Base-by-base conservation (phyloP, 2,797 vertebrate species). In the Acanthurus lineatus region DNA sequence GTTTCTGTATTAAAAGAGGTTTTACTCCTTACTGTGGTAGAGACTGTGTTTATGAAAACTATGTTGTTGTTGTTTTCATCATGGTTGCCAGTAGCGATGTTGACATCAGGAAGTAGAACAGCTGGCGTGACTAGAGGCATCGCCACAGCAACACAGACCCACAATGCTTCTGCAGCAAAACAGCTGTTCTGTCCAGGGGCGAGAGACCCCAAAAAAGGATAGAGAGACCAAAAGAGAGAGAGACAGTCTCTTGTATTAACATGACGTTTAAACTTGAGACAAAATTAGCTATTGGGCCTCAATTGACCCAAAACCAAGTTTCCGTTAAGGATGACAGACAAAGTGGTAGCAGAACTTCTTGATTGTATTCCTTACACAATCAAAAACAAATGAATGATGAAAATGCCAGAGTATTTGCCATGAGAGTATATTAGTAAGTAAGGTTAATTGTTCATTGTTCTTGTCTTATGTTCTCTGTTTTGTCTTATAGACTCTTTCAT, bases 71-170 rank as follows among this genome's bases (percentile, higher is more conserved):
- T 89, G 70, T 89, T 86, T 80, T 82, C 44, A 35, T 57, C n/a
- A 0, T 10, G 22, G 71, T 82, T 76, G 84, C 87, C 87, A 65
- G 77, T 76, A 82, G 87, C 48, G 1, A 82, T 88, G 77, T 83
- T 86, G 81, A 90, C 83, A 81, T 85, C 47, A 71, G 73, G 63
- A 86, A 64, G 69, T 19, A 65, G 73, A 83, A 78, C 91, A 92
- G 83, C 88, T 93, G 92, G 58, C 73, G 16, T 89, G 59, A 88
- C 90, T 87, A 72, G 76, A 85, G 92, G 90, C 87, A 77, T 89
- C 1, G 35, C 84, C 79, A 75, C 82, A 64, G 84, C 71, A 83
- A 84, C 83, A 51, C 83, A 84, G 73, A 83, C 79, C 73, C 82
- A 84, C 49, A 68, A 72, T 73, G 68, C 65, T 81, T 89, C 81